Conservation (phyloP, 2,888 invertebrate species). For the Conchocele bisecta region DNA sequence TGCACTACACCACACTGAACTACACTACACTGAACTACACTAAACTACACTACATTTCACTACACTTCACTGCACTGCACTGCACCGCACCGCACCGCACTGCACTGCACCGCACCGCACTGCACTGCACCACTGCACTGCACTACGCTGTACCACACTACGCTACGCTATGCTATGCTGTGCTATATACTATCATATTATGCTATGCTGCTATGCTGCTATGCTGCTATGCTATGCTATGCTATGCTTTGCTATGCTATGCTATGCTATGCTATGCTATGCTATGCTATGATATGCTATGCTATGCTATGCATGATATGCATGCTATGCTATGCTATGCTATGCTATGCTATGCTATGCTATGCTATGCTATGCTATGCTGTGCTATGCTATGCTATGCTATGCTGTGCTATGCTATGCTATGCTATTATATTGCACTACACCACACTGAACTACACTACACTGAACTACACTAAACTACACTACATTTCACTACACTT, state of each 20-base stretch:
- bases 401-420: too few species aligned
- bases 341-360: slow-evolving; percentile 31
- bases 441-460: background rate
- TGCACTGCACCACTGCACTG: too few species aligned
- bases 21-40: background rate
- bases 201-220: too few species aligned
- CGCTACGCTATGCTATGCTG: slow-evolving; percentile 32
- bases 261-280: slow-evolving; percentile 34
- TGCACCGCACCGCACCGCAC: too few species aligned
- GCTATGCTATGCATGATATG: slow-evolving; percentile 14
- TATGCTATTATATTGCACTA: background rate
- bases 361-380: slow-evolving; percentile 23
- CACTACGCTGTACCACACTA: too few species aligned
- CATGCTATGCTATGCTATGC: slow-evolving; percentile 36
- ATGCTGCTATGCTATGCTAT: too few species aligned
- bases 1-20: background rate
- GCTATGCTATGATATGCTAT: background rate
- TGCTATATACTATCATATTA: slow-evolving; percentile 37
- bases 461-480: background rate
- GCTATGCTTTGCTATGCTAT: slow-evolving; percentile 40
- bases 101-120: too few species aligned
- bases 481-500: too few species aligned
- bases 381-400: too few species aligned
- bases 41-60: too few species aligned
- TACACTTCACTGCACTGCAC: too few species aligned